Evolutionary conservation across 2,113 vertebrate species (phyloP), one percentile per base, ranked within the genome.

Genomic region (Chaenocephalus aceratus): DNA sequence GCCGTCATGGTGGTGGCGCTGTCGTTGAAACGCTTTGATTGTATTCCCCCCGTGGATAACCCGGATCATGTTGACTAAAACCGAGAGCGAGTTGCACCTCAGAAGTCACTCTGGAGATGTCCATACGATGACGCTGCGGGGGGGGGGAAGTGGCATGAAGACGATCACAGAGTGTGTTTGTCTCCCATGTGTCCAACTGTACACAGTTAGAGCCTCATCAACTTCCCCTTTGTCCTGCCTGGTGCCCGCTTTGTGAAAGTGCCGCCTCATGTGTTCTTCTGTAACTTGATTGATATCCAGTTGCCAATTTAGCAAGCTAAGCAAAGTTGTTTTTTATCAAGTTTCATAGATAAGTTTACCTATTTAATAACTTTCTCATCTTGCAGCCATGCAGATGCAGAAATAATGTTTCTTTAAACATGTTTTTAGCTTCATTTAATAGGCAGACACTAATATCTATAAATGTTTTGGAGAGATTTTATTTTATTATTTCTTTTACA

Each of bases 71-170:
- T 77, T 87, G 82, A 88, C 80, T 21, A 72, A 87, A 87, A 79
- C 67, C 69, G 77, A 83, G 41, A 45, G 64, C 62, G 48, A 36
- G 66, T 48, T 64, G 21, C 49, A 79, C 72, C 79, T 83, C 85
- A 62, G 65, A 85, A 75, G 80, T 76, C 69, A 34, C 34, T 49
- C 63, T 59, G 77, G 54, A 56, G 54, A 72, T 8, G 30, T 82
- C 80, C 60, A 64, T 21, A 1, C 26, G 16, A 60, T 69, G 2
- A 41, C 12, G 66, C 88, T 72, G 10, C 7, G 23, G 84, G 89
- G 72, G 84, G 89, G 72, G 53, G 9, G 52, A 56, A 46, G 1
- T 78, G 86, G 88, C 91, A 87, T 82, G 81, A 79, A 89, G 86
- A 82, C 48, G 5, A 57, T 26, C 60, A 52, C 0, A 4, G 61